phyloP scores from a whole-genome alignment of 2,888 invertebrate species.

The Lypha dubia region DNA sequence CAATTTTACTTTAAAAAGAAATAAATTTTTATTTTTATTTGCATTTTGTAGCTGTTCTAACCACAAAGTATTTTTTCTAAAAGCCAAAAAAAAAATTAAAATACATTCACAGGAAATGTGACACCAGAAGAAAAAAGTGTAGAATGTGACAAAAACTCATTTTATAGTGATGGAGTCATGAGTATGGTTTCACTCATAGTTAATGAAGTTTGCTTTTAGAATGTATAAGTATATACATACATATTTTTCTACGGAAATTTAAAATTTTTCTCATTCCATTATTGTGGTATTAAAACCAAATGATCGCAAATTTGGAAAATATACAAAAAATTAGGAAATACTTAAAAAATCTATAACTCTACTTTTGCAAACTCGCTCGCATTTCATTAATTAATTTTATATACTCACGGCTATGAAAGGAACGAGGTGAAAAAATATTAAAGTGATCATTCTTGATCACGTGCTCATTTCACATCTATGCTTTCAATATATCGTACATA shows the following conservation, averaged over 20 bases:
- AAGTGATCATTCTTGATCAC: not conserved
- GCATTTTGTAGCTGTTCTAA: conserved; percentile 45
- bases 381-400: too few species aligned
- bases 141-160: conserved; percentile 6
- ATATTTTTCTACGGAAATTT: too few species aligned
- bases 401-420: too few species aligned
- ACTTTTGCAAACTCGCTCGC: too few species aligned
- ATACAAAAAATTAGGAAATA: too few species aligned
- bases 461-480: not conserved
- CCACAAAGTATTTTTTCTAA: conserved; percentile 42
- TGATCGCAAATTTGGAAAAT: too few species aligned
- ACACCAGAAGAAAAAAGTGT: conserved; percentile 49
- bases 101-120: conserved; percentile 68
- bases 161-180: not conserved
- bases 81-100: not conserved
- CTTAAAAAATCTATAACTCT: too few species aligned
- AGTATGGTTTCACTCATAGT: not conserved
- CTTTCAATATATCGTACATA: not conserved
- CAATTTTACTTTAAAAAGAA: conserved; percentile 5
- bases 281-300: too few species aligned
- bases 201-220: not conserved
- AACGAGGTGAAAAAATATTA: too few species aligned
- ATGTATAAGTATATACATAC: too few species aligned
- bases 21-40: not conserved
- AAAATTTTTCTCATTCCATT: too few species aligned